These are phyloP conservation scores for Andrena bucephala DNA, from an alignment of 2,888 invertebrate species.

Conservation along the genomic window DNA sequence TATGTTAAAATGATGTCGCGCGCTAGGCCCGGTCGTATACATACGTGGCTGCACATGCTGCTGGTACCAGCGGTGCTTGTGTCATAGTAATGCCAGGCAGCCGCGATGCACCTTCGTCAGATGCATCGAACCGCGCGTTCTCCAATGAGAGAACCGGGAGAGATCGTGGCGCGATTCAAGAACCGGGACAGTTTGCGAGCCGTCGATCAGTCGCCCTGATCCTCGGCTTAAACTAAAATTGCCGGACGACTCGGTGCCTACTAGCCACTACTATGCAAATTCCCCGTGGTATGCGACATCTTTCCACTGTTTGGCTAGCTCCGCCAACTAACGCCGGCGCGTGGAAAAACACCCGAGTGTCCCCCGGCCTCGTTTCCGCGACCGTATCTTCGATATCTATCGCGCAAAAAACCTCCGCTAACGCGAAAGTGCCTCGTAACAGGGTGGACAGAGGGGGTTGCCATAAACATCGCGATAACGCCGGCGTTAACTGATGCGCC, in stretches of 20 bases:
- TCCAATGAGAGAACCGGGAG: conserved; percentile 40
- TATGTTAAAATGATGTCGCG: conserved; percentile 59
- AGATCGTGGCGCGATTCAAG: conserved; percentile 36
- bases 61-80: conserved; percentile 32
- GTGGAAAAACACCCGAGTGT: neutral
- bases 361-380: neutral
- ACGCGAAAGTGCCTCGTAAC: too few species aligned
- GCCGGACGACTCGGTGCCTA: conserved; percentile 35
- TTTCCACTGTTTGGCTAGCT: conserved; percentile 6
- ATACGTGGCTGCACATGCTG: conserved; percentile 28
- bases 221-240: conserved; percentile 60
- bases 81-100: conserved; percentile 40
- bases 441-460: neutral
- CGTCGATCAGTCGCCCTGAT: conserved; percentile 55
- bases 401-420: neutral
- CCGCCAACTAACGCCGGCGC: neutral
- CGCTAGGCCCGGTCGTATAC: conserved; percentile 23
- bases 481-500: conserved; percentile 3
- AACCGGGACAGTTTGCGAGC: conserved; percentile 53
- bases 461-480: conserved; percentile 4
- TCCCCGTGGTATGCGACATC: conserved; percentile 38
- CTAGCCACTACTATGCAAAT: conserved; percentile 63
- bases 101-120: conserved; percentile 49
- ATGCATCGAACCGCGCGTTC: conserved; percentile 52
- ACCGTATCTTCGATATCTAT: neutral